A percentile compares a stretch with the other conserved stretches of the same genome.
Evolutionary conservation across 2,113 vertebrate genomes (phyloP).

Genomic region (Pygoscelis adeliae): DNA sequence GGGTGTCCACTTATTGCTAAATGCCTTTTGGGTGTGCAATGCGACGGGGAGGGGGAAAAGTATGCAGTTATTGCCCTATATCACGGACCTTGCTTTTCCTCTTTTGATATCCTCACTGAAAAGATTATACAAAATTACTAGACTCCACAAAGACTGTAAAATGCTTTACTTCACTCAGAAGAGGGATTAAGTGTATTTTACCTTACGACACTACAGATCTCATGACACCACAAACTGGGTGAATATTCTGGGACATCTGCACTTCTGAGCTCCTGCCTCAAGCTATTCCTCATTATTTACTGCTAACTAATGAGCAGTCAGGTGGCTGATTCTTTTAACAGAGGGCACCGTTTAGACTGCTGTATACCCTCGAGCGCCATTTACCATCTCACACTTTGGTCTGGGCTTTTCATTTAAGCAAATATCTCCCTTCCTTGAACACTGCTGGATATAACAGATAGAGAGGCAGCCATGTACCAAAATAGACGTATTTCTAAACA

Average conservation of each 20-base stretch:
- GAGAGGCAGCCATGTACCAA: slow-evolving; percentile 43
- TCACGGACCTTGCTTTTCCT: background rate
- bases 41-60: background rate
- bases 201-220: slow-evolving; percentile 11
- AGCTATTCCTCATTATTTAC: slow-evolving; percentile 58
- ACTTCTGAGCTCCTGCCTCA: slow-evolving; percentile 34
- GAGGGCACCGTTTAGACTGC: slow-evolving; percentile 47
- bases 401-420: slow-evolving; percentile 63
- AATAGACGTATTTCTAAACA: slow-evolving; percentile 70
- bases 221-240: slow-evolving; percentile 48
- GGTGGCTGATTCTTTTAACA: slow-evolving; percentile 48
- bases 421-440: slow-evolving; percentile 46
- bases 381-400: slow-evolving; percentile 45
- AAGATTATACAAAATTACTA: slow-evolving; percentile 49
- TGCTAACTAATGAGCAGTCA: slow-evolving; percentile 65
- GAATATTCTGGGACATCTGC: slow-evolving; percentile 55
- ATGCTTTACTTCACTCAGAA: slow-evolving; percentile 12
- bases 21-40: background rate
- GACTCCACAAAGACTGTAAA: slow-evolving; percentile 33
- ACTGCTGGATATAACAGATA: slow-evolving; percentile 41
- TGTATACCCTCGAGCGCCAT: slow-evolving; percentile 48
- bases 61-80: background rate
- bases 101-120: slow-evolving; percentile 35
- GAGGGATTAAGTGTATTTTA: slow-evolving; percentile 19
- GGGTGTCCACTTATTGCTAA: background rate